Base-by-base conservation (phyloP, 2,797 vertebrate species). In the Poeciliopsis paucimaculata region DNA sequence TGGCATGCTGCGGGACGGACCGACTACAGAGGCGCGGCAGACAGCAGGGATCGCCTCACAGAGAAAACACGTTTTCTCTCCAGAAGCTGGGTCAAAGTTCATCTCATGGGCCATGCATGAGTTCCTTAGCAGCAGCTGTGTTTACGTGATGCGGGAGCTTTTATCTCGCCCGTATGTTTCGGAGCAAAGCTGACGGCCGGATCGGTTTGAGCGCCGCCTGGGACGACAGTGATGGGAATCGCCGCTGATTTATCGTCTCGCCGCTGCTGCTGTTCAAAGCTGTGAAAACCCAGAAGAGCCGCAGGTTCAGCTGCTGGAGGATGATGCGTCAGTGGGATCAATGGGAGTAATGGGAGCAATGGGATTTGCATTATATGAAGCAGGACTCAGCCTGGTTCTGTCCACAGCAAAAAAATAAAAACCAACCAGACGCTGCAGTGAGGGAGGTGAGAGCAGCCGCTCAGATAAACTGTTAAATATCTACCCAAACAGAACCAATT, bases 91-190 rank as follows among this genome's bases (percentile, higher is more conserved):
- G 95, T 86, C 93, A 94, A 75, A 93, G 94, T 93, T 93, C 92
- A 91, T 81, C 91, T 92, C 88, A 94, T 95, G 94, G 91, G 91
- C 93, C 91, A 95, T 83, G 88, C 93, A 91, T 92, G 94, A 96
- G 89, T 96, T 96, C 94, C 93, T 95, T 86, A 87, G 90, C 94
- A 94, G 94, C 96, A 98, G 95, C 96, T 97, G 96, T 97, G 95
- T 96, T 97, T 97, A 96, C 91, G 95, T 93, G 94, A 93, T 84
- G 88, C 88, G 90, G 68, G 93, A 90, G 86, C 91, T 96, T 94
- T 95, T 88, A 95, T 95, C 93, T 93, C 80, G 83, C 94, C 95
- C 93, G 80, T 93, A 95, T 96, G 84, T 88, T 91, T 71, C 82
- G 83, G 88, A 88, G 74, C 85, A 85, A 83, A 84, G 76, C 81